Conservation (phyloP, 2,888 invertebrate species). For the Litoditis marina region DNA sequence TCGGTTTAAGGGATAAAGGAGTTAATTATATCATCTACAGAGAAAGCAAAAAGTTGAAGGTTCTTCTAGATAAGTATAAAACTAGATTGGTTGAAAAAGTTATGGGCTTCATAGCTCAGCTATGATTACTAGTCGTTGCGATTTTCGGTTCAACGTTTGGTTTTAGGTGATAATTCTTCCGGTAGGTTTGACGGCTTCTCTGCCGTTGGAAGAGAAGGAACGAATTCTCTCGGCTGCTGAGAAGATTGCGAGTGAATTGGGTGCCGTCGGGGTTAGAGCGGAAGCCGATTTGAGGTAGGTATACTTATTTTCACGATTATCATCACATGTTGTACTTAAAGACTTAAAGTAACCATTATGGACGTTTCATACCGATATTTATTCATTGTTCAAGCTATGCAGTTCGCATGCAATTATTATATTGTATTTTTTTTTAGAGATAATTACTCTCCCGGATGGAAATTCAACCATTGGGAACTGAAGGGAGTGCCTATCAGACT, state of each 20-base stretch:
- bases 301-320: too few species aligned
- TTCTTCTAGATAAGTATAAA: too few species aligned
- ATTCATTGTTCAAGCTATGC: not conserved
- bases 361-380: too few species aligned
- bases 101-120: too few species aligned
- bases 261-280: slow-evolving; percentile 71
- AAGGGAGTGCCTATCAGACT: slow-evolving; percentile 67
- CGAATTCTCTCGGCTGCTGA: slow-evolving; percentile 67
- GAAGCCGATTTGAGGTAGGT: slow-evolving; percentile 78
- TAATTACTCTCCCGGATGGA: slow-evolving; percentile 98
- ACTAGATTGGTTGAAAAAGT: too few species aligned
- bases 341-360: too few species aligned
- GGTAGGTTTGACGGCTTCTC: slow-evolving; percentile 85
- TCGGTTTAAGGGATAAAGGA: too few species aligned
- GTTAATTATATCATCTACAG: too few species aligned
- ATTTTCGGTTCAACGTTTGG: too few species aligned
- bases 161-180: slow-evolving; percentile 78
- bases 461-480: slow-evolving; percentile 94
- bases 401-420: not conserved
- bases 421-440: slow-evolving; percentile 64
- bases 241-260: slow-evolving; percentile 68
- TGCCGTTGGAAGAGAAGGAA: slow-evolving; percentile 73
- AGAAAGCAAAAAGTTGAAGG: too few species aligned
- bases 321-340: too few species aligned
- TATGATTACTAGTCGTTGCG: too few species aligned